Evolutionary conservation across 2,113 vertebrate species (phyloP).

Genomic region (Dascyllus trimaculatus): DNA sequence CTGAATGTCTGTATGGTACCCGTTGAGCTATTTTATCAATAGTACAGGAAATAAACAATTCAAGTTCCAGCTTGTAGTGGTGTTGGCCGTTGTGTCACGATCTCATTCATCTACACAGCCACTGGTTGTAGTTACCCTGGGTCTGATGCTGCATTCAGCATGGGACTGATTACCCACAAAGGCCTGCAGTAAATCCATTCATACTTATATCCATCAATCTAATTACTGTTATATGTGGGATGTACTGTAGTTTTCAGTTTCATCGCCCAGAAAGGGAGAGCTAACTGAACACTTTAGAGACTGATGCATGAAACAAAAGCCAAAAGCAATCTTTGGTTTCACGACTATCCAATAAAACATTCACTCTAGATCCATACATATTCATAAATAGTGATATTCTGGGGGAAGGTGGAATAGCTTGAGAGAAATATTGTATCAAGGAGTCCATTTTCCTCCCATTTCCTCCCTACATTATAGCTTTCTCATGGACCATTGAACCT

Average conservation of each 20-base stretch:
- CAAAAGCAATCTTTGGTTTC: neutral
- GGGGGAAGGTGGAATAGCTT: conserved; percentile 4
- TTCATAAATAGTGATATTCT: conserved; percentile 12
- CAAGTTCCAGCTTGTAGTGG: no score
- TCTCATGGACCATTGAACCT: conserved; percentile 51
- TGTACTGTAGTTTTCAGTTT: no score
- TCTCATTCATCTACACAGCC: neutral
- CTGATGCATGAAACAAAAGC: neutral
- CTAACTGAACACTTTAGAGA: neutral
- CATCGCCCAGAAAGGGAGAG: neutral
- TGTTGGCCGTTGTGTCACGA: no score
- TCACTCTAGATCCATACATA: neutral
- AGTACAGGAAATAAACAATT: no score
- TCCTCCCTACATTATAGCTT: conserved; percentile 52
- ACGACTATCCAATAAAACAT: neutral
- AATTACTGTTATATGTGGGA: no score
- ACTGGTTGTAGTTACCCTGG: neutral
- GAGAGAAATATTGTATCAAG: conserved; percentile 20
- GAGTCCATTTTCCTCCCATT: conserved; percentile 46
- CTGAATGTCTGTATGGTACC: no score
- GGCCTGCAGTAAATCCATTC: no score
- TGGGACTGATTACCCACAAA: neutral
- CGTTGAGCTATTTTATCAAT: no score
- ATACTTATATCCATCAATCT: neutral
- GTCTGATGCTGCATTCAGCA: neutral